phyloP scores from a whole-genome alignment of 1,140 invertebrate genomes.

The Trachymyrmex septentrionalis region DNA sequence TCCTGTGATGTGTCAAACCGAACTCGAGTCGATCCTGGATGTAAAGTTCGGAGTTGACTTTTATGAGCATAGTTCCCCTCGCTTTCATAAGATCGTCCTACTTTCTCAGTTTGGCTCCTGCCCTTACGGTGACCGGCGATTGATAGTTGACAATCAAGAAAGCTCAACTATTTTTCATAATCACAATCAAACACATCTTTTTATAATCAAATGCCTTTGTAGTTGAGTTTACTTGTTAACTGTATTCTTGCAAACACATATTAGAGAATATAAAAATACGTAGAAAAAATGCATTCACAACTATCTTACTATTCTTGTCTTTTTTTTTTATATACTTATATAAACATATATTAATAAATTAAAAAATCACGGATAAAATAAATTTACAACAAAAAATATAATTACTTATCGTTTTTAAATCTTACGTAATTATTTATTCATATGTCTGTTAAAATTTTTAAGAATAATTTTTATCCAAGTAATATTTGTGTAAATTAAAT shows the following conservation, averaged over 20 bases:
- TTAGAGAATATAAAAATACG: neutral
- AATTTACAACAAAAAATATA: neutral
- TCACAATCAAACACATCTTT: neutral
- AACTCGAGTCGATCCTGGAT: conserved; percentile 51
- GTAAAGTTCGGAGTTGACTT: conserved; percentile 60
- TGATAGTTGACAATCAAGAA: conserved; percentile 54
- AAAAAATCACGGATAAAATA: neutral
- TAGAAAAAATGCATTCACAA: too few relatives aligned
- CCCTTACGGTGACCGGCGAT: neutral
- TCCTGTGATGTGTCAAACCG: conserved; percentile 61
- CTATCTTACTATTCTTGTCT: too few relatives aligned
- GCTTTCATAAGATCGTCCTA: conserved; percentile 61
- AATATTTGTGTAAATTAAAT: neutral
- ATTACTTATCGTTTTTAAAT: neutral
- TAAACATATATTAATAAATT: neutral
- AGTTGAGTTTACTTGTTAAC: neutral
- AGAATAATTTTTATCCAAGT: neutral
- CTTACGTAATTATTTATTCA: neutral
- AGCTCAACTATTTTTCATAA: conserved; percentile 13
- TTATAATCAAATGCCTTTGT: neutral
- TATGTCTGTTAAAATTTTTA: neutral
- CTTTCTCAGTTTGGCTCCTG: conserved; percentile 42
- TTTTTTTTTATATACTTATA: neutral
- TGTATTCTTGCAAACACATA: neutral
- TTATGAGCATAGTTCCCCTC: conserved; percentile 50